phyloP scores from a whole-genome alignment of 2,888 invertebrate species.

The Therioaphis trifolii region DNA sequence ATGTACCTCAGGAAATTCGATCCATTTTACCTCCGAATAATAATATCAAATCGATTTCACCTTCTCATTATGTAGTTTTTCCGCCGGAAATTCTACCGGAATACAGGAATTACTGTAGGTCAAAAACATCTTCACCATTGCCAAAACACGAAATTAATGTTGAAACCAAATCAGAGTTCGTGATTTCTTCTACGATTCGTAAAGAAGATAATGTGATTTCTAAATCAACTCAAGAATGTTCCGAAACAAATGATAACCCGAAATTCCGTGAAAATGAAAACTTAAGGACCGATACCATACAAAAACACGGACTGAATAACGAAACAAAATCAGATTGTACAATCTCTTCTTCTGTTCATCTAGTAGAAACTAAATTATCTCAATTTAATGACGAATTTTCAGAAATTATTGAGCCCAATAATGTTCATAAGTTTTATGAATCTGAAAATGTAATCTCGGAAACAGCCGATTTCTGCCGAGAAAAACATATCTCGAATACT shows the following conservation, averaged over 20 bases:
- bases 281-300: not conserved
- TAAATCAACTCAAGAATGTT: not conserved
- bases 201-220: slow-evolving; percentile 14
- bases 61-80: slow-evolving; percentile 66
- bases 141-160: slow-evolving; percentile 39
- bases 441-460: not conserved
- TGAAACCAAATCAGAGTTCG: not conserved
- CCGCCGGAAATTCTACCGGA: slow-evolving; percentile 66
- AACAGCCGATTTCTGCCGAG: not conserved
- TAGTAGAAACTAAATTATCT: not conserved
- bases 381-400: not conserved
- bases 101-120: slow-evolving; percentile 62
- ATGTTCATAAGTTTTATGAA: not conserved
- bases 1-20: slow-evolving; percentile 65
- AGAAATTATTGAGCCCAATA: not conserved
- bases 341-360: not conserved
- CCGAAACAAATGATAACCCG: not conserved
- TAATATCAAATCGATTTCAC: slow-evolving; percentile 65
- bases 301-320: not conserved
- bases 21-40: slow-evolving; percentile 65
- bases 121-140: slow-evolving; percentile 65
- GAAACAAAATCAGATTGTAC: not conserved
- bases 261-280: not conserved
- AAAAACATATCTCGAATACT: not conserved
- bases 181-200: not conserved